Conservation (phyloP, 2,888 invertebrate species). For the Acleris holmiana region DNA sequence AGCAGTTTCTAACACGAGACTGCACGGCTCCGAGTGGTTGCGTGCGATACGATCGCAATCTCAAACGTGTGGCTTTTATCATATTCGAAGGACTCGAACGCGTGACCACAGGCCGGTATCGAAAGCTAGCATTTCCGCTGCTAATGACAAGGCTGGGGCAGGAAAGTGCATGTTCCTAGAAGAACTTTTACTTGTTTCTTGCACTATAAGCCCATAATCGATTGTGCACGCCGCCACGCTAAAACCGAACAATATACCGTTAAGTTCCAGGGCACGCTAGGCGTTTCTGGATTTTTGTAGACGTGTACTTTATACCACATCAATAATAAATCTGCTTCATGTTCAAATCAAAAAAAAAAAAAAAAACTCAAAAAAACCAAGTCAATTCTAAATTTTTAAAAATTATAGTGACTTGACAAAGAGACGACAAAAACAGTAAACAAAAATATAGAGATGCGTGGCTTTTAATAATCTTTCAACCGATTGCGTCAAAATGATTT, state of each 20-base stretch:
- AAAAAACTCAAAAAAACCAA: too few species aligned
- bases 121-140: slow-evolving; percentile 53
- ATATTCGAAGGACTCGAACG: not conserved
- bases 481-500: slow-evolving; percentile 13
- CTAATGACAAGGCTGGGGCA: slow-evolving; percentile 54
- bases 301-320: not conserved
- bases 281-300: not conserved
- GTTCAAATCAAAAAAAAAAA: too few species aligned
- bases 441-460: too few species aligned
- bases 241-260: slow-evolving; percentile 6
- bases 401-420: too few species aligned
- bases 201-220: not conserved
- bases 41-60: slow-evolving; percentile 12
- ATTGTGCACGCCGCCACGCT: slow-evolving; percentile 12
- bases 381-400: too few species aligned
- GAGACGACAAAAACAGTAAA: too few species aligned
- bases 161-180: slow-evolving; percentile 47
- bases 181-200: slow-evolving; percentile 40
- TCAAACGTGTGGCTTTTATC: slow-evolving; percentile 15
- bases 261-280: not conserved
- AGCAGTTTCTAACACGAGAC: slow-evolving; percentile 17
- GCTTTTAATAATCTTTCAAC: slow-evolving; percentile 3
- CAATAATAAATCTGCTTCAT: too few species aligned
- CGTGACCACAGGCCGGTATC: slow-evolving; percentile 44
- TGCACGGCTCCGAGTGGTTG: slow-evolving; percentile 23